Evolutionary conservation across 2,113 vertebrate species (phyloP).

Genomic region (Aldabrachelys gigantea): DNA sequence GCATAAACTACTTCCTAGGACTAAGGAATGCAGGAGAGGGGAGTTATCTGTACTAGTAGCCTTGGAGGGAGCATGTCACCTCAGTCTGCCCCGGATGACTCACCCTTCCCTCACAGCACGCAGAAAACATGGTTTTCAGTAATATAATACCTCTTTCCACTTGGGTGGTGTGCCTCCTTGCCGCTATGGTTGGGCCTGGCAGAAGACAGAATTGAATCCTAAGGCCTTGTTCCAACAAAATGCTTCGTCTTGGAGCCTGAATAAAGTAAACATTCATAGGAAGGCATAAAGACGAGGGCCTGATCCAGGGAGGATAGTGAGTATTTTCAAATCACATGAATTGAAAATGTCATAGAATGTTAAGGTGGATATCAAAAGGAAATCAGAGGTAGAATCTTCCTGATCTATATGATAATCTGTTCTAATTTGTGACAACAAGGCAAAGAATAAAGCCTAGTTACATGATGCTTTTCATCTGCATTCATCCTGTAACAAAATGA

Average conservation of each 20-base stretch:
- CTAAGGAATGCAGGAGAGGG: not conserved
- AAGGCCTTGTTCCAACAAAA: not conserved
- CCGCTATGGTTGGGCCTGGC: conserved; percentile 33
- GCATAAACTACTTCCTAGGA: not conserved
- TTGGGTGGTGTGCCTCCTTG: not conserved
- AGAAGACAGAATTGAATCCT: not conserved
- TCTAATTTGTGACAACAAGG: conserved; percentile 12
- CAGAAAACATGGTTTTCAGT: not conserved
- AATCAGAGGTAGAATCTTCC: not conserved
- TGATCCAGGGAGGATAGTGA: not conserved
- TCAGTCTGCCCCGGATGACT: not conserved
- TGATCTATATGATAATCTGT: conserved; percentile 13
- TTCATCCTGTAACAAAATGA: not conserved
- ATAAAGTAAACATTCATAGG: not conserved
- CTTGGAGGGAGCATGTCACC: not conserved
- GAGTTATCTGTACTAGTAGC: not conserved
- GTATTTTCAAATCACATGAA: not conserved
- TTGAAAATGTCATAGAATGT: not conserved
- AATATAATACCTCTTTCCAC: not conserved
- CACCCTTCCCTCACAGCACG: not conserved
- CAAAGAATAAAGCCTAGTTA: conserved; percentile 21
- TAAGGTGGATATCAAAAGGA: not conserved
- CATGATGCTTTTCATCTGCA: not conserved
- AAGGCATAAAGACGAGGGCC: not conserved
- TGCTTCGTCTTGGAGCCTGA: not conserved